phyloP scores from a whole-genome alignment of 92 coral and sea anemone genomes.

The Paragorgia papillata region DNA sequence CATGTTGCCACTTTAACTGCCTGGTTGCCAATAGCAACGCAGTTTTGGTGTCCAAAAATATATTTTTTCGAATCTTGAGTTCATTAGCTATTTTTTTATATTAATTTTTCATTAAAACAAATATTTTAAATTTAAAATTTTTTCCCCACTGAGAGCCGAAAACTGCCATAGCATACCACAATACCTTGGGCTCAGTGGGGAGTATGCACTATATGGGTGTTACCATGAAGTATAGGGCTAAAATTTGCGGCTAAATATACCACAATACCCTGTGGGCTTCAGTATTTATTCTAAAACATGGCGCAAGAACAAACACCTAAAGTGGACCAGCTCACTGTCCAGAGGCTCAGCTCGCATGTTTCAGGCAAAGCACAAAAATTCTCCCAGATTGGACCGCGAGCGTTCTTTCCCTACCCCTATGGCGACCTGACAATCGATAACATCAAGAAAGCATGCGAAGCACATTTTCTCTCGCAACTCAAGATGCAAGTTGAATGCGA shows the following conservation, averaged over 20 bases:
- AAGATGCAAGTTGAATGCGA: slow-evolving; percentile 47
- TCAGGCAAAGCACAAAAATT: slow-evolving; percentile 54
- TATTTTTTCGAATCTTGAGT: too few species aligned
- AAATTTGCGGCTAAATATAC: too few species aligned
- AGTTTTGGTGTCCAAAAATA: too few species aligned
- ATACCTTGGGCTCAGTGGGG: neutral
- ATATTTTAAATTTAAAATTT: too few species aligned
- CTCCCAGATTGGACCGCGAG: slow-evolving; percentile 53
- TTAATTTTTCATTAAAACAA: neutral
- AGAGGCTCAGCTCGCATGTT: slow-evolving; percentile 42
- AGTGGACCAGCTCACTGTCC: slow-evolving; percentile 50
- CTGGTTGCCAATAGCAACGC: too few species aligned
- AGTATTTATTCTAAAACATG: neutral
- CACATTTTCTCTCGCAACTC: slow-evolving; percentile 29
- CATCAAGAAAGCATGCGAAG: slow-evolving; percentile 48
- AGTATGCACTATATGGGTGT: too few species aligned
- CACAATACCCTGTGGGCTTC: neutral
- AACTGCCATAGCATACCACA: slow-evolving; percentile 34
- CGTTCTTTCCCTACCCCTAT: slow-evolving; percentile 33
- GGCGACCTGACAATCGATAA: slow-evolving; percentile 45
- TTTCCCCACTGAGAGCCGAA: slow-evolving; percentile 20
- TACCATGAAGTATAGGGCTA: too few species aligned
- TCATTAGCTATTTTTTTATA: neutral
- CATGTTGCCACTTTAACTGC: too few species aligned
- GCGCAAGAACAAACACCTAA: neutral